These are phyloP conservation scores for Ptiloglossa arizonensis DNA, from an alignment of 1,140 invertebrate species.

Conservation along the genomic window DNA sequence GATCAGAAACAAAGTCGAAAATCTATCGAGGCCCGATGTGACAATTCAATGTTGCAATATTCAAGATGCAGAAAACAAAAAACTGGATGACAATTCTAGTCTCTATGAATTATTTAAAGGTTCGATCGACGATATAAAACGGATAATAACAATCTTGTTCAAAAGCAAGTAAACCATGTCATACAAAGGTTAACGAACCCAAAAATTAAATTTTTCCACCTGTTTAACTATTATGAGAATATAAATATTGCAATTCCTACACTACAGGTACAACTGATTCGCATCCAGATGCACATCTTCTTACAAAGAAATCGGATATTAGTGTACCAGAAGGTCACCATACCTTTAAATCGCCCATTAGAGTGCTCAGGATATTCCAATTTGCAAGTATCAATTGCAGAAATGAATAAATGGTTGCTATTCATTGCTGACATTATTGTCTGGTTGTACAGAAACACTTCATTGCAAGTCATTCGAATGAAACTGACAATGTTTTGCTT, in stretches of 20 bases:
- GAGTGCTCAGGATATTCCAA: constrained; percentile 68
- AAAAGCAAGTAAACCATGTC: constrained; percentile 15
- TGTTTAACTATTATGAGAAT: not conserved
- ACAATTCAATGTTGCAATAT: constrained; percentile 8
- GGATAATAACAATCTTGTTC: not conserved
- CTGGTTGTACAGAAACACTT: too few relatives aligned
- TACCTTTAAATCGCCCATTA: constrained; percentile 37
- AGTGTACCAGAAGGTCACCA: too few relatives aligned
- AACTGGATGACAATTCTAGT: not conserved
- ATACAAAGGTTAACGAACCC: not conserved
- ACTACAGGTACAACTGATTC: not conserved
- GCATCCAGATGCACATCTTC: not conserved
- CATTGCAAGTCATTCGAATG: not conserved
- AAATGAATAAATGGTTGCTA: constrained; percentile 1
- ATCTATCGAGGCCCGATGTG: not conserved
- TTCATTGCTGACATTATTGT: not conserved
- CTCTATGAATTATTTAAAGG: not conserved
- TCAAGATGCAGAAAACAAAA: constrained; percentile 21
- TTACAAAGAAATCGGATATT: not conserved
- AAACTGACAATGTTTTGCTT: not conserved
- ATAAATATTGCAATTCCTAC: not conserved
- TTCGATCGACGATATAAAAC: constrained; percentile 21
- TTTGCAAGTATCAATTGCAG: constrained; percentile 60
- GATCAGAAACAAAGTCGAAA: not conserved
- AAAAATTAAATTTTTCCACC: not conserved